Evolutionary conservation across 2,888 invertebrate genomes (phyloP).

Genomic region (Diploptera punctata): DNA sequence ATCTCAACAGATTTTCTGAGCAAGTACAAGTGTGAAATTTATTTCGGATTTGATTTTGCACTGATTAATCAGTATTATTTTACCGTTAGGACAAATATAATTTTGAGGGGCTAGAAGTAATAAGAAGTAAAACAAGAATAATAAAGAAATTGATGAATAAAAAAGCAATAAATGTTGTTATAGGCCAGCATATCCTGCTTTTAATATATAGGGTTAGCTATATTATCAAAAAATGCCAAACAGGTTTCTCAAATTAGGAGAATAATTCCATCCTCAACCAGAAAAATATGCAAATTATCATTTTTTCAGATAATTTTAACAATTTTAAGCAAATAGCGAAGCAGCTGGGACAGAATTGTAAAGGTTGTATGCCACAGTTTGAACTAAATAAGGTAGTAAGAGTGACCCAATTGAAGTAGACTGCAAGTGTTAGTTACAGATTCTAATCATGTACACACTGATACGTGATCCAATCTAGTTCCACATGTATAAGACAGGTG

Average conservation of each 20-base stretch:
- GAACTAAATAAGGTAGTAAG: not conserved
- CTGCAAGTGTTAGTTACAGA: not conserved
- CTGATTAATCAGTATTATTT: too few species aligned
- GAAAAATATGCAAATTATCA: not conserved
- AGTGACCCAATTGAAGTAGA: not conserved
- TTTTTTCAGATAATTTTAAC: too few species aligned
- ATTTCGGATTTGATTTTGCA: too few species aligned
- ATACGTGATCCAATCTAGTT: slow-evolving; percentile 2
- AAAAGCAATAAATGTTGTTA: not conserved
- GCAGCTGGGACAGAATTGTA: too few species aligned
- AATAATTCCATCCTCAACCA: not conserved
- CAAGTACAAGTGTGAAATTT: too few species aligned
- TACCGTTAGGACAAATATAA: too few species aligned
- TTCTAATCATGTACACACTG: not conserved
- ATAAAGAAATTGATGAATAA: not conserved
- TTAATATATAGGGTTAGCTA: too few species aligned
- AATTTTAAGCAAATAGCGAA: not conserved
- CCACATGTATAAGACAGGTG: not conserved
- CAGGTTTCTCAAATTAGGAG: not conserved
- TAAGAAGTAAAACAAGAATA: not conserved
- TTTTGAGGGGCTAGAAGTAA: too few species aligned
- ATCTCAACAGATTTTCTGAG: too few species aligned
- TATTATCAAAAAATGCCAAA: too few species aligned
- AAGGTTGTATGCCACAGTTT: too few species aligned
- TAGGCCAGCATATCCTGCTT: not conserved